Evolutionary conservation across 1,140 invertebrate species (phyloP).

Genomic region (Archivesica marissinica): DNA sequence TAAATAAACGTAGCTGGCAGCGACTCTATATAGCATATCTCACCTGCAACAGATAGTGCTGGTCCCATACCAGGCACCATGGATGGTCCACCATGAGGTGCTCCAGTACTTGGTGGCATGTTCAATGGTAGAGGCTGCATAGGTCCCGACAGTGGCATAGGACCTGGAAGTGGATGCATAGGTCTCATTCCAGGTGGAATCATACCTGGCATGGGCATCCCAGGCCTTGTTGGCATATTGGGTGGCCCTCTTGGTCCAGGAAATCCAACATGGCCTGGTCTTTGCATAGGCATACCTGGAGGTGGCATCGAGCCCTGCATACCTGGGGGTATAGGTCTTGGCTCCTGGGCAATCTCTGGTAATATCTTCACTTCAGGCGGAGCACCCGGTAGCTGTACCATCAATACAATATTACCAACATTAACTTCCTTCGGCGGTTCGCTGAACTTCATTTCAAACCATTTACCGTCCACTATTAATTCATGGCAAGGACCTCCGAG

Average conservation of each 20-base stretch:
- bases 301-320: conserved; percentile 36
- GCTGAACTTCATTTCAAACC: conserved; percentile 82
- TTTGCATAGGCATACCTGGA: neutral
- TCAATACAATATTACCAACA: conserved; percentile 89
- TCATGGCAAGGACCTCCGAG: conserved; percentile 96
- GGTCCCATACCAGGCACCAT: conserved; percentile 32
- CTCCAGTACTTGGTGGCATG: neutral
- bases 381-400: conserved; percentile 91
- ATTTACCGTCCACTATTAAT: conserved; percentile 90
- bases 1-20: too few relatives aligned
- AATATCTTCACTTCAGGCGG: conserved; percentile 88
- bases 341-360: conserved; percentile 30
- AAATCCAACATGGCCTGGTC: neutral
- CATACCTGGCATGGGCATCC: neutral
- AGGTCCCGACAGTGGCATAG: neutral
- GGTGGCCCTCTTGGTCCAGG: conserved; percentile 7
- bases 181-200: conserved; percentile 29
- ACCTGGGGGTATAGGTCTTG: conserved; percentile 15
- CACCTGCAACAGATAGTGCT: conserved; percentile 37
- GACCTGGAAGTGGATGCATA: neutral
- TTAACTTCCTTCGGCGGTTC: conserved; percentile 77
- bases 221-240: neutral
- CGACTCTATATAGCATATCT: conserved; percentile 15
- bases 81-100: neutral
- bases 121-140: neutral